Evolutionary conservation across 53 echinoderm and acorn worm species (phyloP), one percentile per base, ranked within the genome.

Genomic region (Echinometra lucunter): DNA sequence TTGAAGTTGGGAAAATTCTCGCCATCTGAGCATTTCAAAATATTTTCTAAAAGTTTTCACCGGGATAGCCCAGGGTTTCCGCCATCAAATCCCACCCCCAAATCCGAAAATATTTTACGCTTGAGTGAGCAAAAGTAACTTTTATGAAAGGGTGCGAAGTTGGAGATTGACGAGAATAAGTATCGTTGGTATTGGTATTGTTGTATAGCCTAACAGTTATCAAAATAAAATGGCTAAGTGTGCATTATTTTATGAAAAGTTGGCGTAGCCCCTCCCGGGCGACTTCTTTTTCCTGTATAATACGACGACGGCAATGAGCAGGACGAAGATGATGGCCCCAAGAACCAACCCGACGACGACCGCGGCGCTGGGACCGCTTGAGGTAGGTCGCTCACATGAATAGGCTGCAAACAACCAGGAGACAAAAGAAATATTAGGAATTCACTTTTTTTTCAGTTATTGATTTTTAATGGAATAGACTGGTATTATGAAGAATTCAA

Each of bases 311-410:
- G 58, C 90, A 7, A 90, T 35, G 16, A 90, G 16, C 19, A 90
- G 66, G 38, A 90, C 38, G 90, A 90, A 0, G 18, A 90, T 90
- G 90, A 90, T 58, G 63, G 38, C 34, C 37, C 90, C 90, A 17
- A 63, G 38, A 57, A 60, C 60, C 90, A 90, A 90, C 35, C 90
- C 90, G 40, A 90, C 90, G 40, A 90, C 63, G 90, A 90, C 58
- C 37, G 90, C 90, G 35, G 90, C 35, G 19, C 38, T 19, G 23
- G 90, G 57, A 27, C 90, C 60, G 2, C 34, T 88, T 1, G 57
- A 19, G 23, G 63, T 63, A 16, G 90, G 63, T 8, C 27, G 17
- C 55, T 28, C 57, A 37, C 90, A 90, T 4, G 90, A 90, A 27
- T 57, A 58, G 40, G 18, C 90, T 90, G 66, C 23, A 37, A 37